These are phyloP conservation scores for Archilochus colubris DNA, from an alignment of 2,113 vertebrate species.

Conservation along the genomic window DNA sequence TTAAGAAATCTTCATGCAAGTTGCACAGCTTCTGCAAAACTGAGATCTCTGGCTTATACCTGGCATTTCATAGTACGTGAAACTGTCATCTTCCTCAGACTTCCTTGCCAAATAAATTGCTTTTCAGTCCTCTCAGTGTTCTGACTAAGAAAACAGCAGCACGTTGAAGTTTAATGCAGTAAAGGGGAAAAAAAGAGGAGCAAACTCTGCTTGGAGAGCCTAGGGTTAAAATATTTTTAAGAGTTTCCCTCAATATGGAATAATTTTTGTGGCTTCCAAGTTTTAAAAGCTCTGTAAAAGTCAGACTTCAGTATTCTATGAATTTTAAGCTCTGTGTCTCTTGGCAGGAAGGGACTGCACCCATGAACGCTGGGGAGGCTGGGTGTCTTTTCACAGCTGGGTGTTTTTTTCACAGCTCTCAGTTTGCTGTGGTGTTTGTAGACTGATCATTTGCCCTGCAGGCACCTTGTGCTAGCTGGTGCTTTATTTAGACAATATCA, in stretches of 20 bases:
- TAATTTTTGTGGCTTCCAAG: slow-evolving; percentile 4
- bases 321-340: neutral
- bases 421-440: neutral
- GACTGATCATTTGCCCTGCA: neutral
- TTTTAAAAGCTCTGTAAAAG: slow-evolving; percentile 4
- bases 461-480: neutral
- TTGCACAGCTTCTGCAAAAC: neutral
- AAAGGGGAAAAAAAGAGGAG: neutral
- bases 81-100: neutral
- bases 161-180: neutral
- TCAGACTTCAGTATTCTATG: neutral
- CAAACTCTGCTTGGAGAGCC: neutral
- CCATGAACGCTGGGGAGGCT: neutral
- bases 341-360: neutral
- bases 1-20: neutral
- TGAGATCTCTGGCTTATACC: neutral
- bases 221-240: neutral
- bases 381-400: neutral
- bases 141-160: neutral
- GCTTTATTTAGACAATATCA: neutral
- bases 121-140: neutral
- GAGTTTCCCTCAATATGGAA: neutral
- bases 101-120: neutral
- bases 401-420: neutral
- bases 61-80: neutral